phyloP scores from a whole-genome alignment of 1,140 invertebrate species.

The Tetraneura akinire region DNA sequence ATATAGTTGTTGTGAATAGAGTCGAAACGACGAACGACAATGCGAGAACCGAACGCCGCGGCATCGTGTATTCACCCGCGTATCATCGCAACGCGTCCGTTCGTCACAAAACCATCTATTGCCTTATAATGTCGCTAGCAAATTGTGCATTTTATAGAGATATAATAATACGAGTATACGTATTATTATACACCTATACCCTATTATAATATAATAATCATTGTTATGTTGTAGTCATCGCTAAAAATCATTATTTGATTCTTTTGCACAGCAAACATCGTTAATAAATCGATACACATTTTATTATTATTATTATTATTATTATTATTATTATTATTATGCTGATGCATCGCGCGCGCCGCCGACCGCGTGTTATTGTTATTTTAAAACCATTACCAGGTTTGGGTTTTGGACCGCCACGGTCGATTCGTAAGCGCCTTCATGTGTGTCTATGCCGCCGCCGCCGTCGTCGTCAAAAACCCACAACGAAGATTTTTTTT shows the following conservation, averaged over 20 bases:
- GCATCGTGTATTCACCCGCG: neutral
- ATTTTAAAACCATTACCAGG: conserved; percentile 19
- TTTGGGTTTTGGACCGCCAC: conserved; percentile 2
- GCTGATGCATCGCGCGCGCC: neutral
- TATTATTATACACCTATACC: too few relatives aligned
- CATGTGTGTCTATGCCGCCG: neutral
- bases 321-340: too few relatives aligned
- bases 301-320: neutral
- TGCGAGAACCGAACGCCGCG: neutral
- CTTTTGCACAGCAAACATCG: neutral
- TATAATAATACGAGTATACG: too few relatives aligned
- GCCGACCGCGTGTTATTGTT: neutral
- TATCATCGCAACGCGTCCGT: too few relatives aligned
- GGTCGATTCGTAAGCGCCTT: conserved; percentile 12
- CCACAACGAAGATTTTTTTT: conserved; percentile 10
- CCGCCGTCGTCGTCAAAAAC: conserved; percentile 23
- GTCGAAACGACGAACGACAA: too few relatives aligned
- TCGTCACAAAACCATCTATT: too few relatives aligned
- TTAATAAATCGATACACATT: conserved; percentile 1
- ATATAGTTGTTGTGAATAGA: too few relatives aligned
- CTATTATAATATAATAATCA: too few relatives aligned
- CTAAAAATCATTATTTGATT: neutral
- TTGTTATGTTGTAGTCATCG: neutral
- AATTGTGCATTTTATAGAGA: neutral
- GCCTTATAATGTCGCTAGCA: neutral